Base-by-base conservation (phyloP, 2,888 invertebrate species). In the Abrostola triplasia region DNA sequence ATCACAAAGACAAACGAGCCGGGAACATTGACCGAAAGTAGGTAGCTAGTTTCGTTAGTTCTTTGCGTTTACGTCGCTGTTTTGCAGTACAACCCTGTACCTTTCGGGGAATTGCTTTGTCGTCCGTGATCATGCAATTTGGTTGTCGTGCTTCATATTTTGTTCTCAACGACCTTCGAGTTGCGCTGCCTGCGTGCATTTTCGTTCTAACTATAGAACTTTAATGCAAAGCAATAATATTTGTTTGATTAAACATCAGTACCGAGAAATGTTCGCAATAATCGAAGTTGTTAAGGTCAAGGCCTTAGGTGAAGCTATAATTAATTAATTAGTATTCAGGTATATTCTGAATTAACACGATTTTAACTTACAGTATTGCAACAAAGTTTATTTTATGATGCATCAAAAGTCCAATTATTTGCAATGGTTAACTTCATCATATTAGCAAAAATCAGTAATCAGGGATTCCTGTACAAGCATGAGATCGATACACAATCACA, bases 1-100 rank as follows among this genome's bases (percentile, higher is more conserved):
- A 84, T 84, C 81, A 86, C 82, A 84, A 86, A 83, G 81, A 82
- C 80, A 83, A 85, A 81, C 80, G 70, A 73, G 77, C 69, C 64
- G 71, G 77, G 81, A 86, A 86, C 88, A 86, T 86, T 84, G 78
- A 80, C 83, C 81, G 77, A 80, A 71, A 73, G 59, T 80, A 77
- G 64, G 70, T 64, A 73, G 69, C 51, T 72, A 71, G 78, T 82
- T 80, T 82, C 67, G 81, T 79, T 77, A 75, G 75, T 76, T 74
- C 68, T 80, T 77, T 66, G 64, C 56, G 53, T 70, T 72, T 75
- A 66, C 67, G 69, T 69, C 52, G 68, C 64, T 74, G 57, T 78
- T 80, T 75, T 68, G 70, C 54, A 67, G 67, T 73, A 68, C 69
- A 71, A 75, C 63, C 73, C 74, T 65, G 67, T 72, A 64, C 65